Evolutionary conservation across 92 coral and sea anemone species (phyloP).

Genomic region (Phenganax stokvisi): DNA sequence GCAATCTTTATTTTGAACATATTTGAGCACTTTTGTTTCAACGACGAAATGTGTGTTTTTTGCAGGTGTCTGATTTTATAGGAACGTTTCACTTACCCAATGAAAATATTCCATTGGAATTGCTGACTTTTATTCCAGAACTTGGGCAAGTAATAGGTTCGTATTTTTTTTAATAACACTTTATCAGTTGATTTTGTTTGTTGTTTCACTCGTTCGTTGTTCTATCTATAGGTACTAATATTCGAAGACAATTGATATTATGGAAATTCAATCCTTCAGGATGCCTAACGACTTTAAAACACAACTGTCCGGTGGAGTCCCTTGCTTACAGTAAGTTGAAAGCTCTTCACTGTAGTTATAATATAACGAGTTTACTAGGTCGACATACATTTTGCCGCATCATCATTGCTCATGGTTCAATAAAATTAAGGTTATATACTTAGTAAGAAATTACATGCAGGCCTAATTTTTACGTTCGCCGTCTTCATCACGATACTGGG

Average conservation of each 20-base stretch:
- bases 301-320: slow-evolving; percentile 84
- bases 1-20: background rate
- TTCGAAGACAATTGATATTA: slow-evolving; percentile 71
- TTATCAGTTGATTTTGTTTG: background rate
- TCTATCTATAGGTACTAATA: slow-evolving; percentile 67
- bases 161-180: background rate
- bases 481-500: no score
- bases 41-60: background rate
- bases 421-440: no score
- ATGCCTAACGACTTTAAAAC: slow-evolving; percentile 81
- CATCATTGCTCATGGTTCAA: no score
- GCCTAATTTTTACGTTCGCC: no score
- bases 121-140: slow-evolving; percentile 74
- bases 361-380: background rate
- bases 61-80: slow-evolving; percentile 84
- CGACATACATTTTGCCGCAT: background rate
- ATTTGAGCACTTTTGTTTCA: background rate
- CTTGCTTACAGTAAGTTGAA: slow-evolving; percentile 79
- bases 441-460: no score
- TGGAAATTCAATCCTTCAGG: slow-evolving; percentile 98
- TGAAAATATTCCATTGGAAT: slow-evolving; percentile 62
- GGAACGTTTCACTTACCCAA: slow-evolving; percentile 72
- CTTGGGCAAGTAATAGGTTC: slow-evolving; percentile 91
- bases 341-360: background rate
- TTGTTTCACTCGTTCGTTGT: background rate